phyloP scores from a whole-genome alignment of 2,888 invertebrate genomes.

The Drosophila putrida region DNA sequence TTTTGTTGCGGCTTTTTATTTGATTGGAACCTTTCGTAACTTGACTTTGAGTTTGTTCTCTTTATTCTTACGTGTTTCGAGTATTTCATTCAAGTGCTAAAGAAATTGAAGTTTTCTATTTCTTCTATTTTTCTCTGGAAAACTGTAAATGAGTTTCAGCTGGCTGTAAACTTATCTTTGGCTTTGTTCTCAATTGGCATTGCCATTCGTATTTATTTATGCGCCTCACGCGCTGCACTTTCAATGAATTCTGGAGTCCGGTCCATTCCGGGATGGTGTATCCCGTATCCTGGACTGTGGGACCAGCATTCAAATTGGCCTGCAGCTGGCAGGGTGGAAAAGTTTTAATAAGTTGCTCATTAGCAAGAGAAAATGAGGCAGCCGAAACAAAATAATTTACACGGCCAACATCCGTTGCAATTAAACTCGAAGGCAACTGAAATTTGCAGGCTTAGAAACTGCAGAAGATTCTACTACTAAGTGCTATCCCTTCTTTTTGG shows the following conservation, averaged over 20 bases:
- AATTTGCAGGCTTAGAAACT: conserved; percentile 44
- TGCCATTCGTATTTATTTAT: conserved; percentile 63
- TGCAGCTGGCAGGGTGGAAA: conserved; percentile 35
- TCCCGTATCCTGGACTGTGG: neutral
- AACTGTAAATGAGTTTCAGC: conserved; percentile 66
- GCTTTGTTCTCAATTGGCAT: conserved; percentile 69
- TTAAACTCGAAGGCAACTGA: conserved; percentile 67
- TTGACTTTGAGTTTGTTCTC: conserved; percentile 43
- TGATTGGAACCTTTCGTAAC: conserved; percentile 42
- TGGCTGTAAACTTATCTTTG: conserved; percentile 59
- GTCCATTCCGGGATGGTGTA: conserved; percentile 1
- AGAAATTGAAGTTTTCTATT: conserved; percentile 59
- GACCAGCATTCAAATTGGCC: conserved; percentile 48
- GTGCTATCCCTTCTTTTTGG: conserved; percentile 8
- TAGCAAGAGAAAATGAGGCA: conserved; percentile 74
- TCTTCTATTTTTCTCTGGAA: conserved; percentile 14
- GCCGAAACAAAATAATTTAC: conserved; percentile 76
- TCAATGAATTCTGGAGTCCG: neutral
- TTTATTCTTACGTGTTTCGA: conserved; percentile 35
- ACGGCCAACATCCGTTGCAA: conserved; percentile 77
- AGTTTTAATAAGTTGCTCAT: conserved; percentile 79
- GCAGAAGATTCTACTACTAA: conserved; percentile 12
- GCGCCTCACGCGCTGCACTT: conserved; percentile 62
- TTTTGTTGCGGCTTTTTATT: conserved; percentile 36
- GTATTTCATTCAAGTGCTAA: conserved; percentile 34